A percentile compares a stretch with the other conserved stretches of the same genome.
Evolutionary conservation across 2,888 invertebrate species (phyloP).

Genomic region (Drosophila meridionalis): DNA sequence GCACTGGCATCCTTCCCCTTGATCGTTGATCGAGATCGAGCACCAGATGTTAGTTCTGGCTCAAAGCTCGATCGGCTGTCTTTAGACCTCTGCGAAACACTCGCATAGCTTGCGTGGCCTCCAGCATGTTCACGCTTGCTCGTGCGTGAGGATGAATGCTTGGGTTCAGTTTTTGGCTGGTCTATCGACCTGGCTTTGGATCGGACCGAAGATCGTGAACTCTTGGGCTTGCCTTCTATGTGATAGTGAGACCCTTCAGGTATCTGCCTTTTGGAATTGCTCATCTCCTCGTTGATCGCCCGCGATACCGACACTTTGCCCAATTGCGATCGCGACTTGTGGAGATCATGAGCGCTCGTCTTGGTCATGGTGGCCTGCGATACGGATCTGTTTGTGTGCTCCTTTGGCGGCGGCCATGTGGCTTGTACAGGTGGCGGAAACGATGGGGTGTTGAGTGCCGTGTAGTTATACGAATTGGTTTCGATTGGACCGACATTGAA

Average conservation of each 20-base stretch:
- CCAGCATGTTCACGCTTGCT: constrained; percentile 7
- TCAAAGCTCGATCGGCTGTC: neutral
- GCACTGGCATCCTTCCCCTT: neutral
- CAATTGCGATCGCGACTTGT: constrained; percentile 16
- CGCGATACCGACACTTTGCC: constrained; percentile 51
- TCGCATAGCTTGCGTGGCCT: neutral
- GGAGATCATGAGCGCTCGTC: neutral
- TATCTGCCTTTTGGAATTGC: constrained; percentile 35
- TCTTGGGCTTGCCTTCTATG: constrained; percentile 21
- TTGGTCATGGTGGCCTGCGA: constrained; percentile 38
- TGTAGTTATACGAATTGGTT: neutral
- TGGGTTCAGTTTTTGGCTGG: neutral
- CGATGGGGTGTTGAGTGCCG: neutral
- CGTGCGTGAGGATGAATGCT: neutral
- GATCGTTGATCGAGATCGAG: neutral
- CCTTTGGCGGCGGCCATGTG: constrained; percentile 27
- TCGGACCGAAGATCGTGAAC: neutral
- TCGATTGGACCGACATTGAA: constrained; percentile 50
- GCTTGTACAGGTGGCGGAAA: neutral
- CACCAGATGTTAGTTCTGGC: neutral
- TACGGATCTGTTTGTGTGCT: constrained; percentile 34
- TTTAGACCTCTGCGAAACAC: neutral
- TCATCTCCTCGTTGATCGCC: constrained; percentile 55
- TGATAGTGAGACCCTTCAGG: constrained; percentile 31
- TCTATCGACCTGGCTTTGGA: constrained; percentile 1